Percentiles rank a stretch among this genome's conserved stretches.
These are phyloP conservation scores for Lissonota sp. DNA, from an alignment of 2,888 invertebrate genomes.

Conservation along the genomic window DNA sequence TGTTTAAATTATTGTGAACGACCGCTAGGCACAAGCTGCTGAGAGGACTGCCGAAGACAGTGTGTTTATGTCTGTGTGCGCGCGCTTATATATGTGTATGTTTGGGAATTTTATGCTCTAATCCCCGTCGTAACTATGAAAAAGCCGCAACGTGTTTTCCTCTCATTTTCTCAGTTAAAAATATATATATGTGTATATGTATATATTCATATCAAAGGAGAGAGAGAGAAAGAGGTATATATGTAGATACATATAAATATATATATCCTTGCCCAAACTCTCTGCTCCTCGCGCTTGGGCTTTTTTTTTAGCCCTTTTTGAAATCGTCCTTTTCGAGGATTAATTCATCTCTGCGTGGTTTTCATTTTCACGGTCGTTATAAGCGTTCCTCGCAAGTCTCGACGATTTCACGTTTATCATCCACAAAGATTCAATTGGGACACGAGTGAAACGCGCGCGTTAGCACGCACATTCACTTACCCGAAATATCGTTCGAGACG, in stretches of 20 bases:
- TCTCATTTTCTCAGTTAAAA: slow-evolving; percentile 47
- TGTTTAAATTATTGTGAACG: slow-evolving; percentile 49
- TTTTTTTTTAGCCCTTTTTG: background rate
- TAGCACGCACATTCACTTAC: slow-evolving; percentile 51
- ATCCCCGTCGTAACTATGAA: slow-evolving; percentile 44
- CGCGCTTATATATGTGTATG: too few relatives aligned
- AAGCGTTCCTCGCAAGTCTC: background rate
- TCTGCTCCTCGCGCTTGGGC: slow-evolving; percentile 21
- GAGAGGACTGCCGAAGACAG: slow-evolving; percentile 12
- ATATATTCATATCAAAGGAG: background rate
- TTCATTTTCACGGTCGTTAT: background rate
- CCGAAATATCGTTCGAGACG: slow-evolving; percentile 46
- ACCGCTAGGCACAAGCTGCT: slow-evolving; percentile 61
- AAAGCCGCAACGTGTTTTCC: slow-evolving; percentile 38
- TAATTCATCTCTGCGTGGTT: background rate
- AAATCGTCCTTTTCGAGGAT: slow-evolving; percentile 5
- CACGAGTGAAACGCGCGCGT: slow-evolving; percentile 13
- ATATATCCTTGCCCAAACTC: slow-evolving; percentile 51
- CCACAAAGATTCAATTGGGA: slow-evolving; percentile 3
- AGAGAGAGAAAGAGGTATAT: background rate
- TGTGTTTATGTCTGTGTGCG: slow-evolving; percentile 30
- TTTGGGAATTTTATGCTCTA: slow-evolving; percentile 17
- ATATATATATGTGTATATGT: slow-evolving; percentile 47
- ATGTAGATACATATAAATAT: slow-evolving; percentile 42
- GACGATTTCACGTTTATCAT: slow-evolving; percentile 7